phyloP scores from a whole-genome alignment of 1,140 invertebrate genomes.

The Zaprionus taronus region DNA sequence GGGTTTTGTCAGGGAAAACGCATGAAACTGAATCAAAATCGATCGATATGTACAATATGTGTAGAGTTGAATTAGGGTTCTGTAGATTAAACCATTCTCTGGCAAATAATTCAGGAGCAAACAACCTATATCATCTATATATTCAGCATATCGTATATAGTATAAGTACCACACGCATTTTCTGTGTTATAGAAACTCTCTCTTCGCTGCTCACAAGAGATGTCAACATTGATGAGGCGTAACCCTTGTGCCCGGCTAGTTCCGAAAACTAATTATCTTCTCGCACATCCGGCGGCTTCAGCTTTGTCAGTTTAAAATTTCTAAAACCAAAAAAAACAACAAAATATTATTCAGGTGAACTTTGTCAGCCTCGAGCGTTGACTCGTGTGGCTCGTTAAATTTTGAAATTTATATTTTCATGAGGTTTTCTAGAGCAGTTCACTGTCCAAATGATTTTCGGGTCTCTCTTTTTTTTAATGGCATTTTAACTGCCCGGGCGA shows the following conservation, averaged over 20 bases:
- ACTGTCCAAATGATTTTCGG: conserved; percentile 32
- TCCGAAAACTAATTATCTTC: conserved; percentile 49
- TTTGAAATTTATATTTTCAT: conserved; percentile 57
- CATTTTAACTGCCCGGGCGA: conserved; percentile 62
- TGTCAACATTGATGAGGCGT: conserved; percentile 23
- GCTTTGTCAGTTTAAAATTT: conserved; percentile 8
- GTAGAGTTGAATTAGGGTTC: rapidly evolving
- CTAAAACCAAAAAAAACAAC: conserved; percentile 9
- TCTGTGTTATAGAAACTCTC: neutral
- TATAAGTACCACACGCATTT: neutral
- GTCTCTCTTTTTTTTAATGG: conserved; percentile 58
- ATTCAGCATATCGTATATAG: neutral
- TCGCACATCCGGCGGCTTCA: conserved; percentile 58
- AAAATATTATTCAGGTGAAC: conserved; percentile 57
- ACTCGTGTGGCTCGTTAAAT: conserved; percentile 70
- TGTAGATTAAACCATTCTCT: too few species aligned
- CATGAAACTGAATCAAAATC: too few species aligned
- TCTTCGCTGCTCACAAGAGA: neutral
- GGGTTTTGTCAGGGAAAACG: too few species aligned
- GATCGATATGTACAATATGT: too few species aligned
- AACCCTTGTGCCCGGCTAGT: conserved; percentile 14
- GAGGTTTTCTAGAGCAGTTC: conserved; percentile 53
- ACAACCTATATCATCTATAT: too few species aligned
- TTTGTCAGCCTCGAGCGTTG: conserved; percentile 49
- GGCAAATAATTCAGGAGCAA: too few species aligned